Evolutionary conservation across 2,888 invertebrate genomes (phyloP).

Genomic region (Matsumyia berberina): DNA sequence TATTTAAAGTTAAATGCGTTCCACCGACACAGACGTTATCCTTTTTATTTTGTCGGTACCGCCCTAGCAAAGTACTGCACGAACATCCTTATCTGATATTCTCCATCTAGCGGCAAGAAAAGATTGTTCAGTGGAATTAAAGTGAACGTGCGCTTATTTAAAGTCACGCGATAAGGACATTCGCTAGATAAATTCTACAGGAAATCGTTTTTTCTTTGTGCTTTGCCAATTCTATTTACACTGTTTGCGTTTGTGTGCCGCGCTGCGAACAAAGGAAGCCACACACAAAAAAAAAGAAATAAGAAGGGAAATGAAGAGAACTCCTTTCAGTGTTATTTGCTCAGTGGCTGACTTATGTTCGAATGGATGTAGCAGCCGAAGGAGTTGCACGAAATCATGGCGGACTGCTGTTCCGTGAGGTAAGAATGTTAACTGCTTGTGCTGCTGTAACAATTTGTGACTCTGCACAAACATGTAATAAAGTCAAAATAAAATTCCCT

Average conservation of each 20-base stretch:
- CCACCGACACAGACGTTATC: conserved; percentile 42
- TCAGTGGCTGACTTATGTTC: conserved; percentile 38
- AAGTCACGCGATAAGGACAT: conserved; percentile 75
- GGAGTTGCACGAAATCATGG: conserved; percentile 11
- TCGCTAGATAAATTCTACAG: conserved; percentile 58
- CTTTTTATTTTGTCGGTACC: conserved; percentile 29
- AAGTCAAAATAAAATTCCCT: conserved; percentile 51
- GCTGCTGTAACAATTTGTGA: conserved; percentile 49
- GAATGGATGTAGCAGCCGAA: conserved; percentile 33
- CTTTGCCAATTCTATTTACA: conserved; percentile 9
- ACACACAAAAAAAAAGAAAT: too few species aligned
- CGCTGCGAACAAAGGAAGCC: background rate
- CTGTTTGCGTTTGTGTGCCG: background rate
- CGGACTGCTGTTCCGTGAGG: conserved; percentile 11
- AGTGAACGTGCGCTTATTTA: conserved; percentile 73
- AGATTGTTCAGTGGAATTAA: conserved; percentile 45
- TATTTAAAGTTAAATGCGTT: conserved; percentile 44
- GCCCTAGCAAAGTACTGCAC: conserved; percentile 12
- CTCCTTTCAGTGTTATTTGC: conserved; percentile 26
- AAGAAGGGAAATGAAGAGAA: background rate
- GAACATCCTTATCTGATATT: conserved; percentile 59
- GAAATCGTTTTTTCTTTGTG: conserved; percentile 52
- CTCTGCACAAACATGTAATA: conserved; percentile 61
- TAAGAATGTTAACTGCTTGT: conserved; percentile 47
- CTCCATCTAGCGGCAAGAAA: conserved; percentile 27